A percentile compares a stretch with the other conserved stretches of the same genome.
Evolutionary conservation across 2,113 vertebrate genomes (phyloP).

Genomic region (Sander vitreus): DNA sequence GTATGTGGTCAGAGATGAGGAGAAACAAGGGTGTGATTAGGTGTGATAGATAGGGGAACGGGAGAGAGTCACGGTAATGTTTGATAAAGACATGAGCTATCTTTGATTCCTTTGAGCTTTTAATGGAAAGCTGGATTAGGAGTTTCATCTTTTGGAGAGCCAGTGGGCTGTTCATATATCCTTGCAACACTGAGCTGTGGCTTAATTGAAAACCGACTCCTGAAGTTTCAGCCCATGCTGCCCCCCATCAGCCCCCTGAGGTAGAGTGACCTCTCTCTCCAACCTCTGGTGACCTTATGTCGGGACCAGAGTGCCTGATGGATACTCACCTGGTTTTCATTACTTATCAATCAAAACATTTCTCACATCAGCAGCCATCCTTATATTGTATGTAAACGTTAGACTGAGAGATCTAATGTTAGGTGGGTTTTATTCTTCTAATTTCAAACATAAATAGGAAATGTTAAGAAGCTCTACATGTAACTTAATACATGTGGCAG

Average conservation of each 20-base stretch:
- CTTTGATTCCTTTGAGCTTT: constrained; percentile 67
- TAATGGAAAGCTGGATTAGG: constrained; percentile 71
- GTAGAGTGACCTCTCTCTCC: constrained; percentile 69
- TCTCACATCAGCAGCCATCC: constrained; percentile 26
- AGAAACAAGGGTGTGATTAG: constrained; percentile 36
- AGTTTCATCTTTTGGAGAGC: constrained; percentile 50
- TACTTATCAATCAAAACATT: constrained; percentile 65
- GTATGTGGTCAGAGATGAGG: constrained; percentile 25
- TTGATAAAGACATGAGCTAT: constrained; percentile 47
- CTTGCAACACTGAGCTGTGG: constrained; percentile 68
- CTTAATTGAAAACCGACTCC: constrained; percentile 82
- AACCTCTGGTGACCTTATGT: constrained; percentile 72
- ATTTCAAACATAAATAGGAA: constrained; percentile 26
- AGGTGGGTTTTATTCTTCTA: background rate
- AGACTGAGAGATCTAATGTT: background rate
- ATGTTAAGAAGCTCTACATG: constrained; percentile 41
- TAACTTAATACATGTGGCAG: constrained; percentile 46
- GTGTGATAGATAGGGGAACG: constrained; percentile 39
- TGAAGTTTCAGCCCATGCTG: constrained; percentile 63
- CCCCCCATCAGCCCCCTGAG: constrained; percentile 62
- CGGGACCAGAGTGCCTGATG: constrained; percentile 49
- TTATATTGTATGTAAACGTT: constrained; percentile 5
- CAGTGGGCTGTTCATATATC: constrained; percentile 59
- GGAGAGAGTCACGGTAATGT: constrained; percentile 31
- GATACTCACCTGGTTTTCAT: constrained; percentile 78